Evolutionary conservation across 1,140 invertebrate genomes (phyloP), one percentile per base, ranked within the genome.

Genomic region (Drosophila kikkawai): DNA sequence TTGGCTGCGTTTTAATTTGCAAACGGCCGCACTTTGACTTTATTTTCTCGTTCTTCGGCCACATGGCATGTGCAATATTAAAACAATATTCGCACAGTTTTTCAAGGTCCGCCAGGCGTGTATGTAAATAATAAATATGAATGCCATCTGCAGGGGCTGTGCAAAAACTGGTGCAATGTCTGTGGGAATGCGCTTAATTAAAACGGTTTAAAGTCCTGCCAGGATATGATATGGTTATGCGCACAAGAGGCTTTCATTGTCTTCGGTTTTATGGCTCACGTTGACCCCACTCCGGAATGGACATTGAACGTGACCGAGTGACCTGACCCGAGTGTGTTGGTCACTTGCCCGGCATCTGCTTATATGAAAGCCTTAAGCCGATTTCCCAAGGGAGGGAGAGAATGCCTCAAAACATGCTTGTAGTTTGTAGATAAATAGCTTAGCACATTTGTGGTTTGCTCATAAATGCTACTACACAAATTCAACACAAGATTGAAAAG

Each of bases 51-150:
- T 12, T 7, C 41, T 39, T 55, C 51, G 13, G 34, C 42, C 67
- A 9, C 17, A 34, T 37, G 53, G 44, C 75, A 71, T 60, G 22
- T 61, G 55, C 55, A 56, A 78, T 55, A 82, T 51, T 78, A 41
- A 56, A 78, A 77, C 59, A 68, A 85, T 85, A 85, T 70, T 63
- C 68, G 44, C 67, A 48, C 51, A 37, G 29, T 29, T 47, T 39
- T 55, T 44, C 32, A 29, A 26, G 19, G 32, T 7, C 22, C 15
- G 47, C 15, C 51, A n/a, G 36, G 65, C 34, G 34, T 32, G 56
- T 29, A 75, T 56, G 75, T 70, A 44, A 84, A 83, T 80, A 81
- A 77, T 81, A 64, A 64, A 85, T 74, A 65, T 37, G 56, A 68
- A 53, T 61, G 67, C 56, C 73, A 65, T 29, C 45, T 57, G 53